Evolutionary conservation across 2,888 invertebrate species (phyloP).

Genomic region (Spodoptera exigua): DNA sequence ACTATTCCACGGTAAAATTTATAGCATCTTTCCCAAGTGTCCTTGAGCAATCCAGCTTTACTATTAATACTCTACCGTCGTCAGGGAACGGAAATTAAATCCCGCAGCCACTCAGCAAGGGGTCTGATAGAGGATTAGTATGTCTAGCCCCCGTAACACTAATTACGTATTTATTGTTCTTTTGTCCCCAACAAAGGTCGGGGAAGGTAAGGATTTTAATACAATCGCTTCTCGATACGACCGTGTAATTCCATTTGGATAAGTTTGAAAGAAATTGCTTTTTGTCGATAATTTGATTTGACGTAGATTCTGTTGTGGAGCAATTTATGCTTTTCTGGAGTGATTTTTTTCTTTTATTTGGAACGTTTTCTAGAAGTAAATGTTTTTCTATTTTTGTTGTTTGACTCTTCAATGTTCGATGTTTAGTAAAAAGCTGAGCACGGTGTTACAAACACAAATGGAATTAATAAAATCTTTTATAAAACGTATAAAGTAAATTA

Average conservation of each 20-base stretch:
- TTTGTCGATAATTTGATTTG: too few species aligned
- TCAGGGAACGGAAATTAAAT: constrained; percentile 53
- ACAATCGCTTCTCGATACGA: constrained; percentile 12
- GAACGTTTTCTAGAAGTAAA: too few species aligned
- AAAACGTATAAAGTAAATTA: too few species aligned
- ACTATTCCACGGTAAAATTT: constrained; percentile 20
- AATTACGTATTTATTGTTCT: constrained; percentile 44
- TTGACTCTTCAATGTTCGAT: too few species aligned
- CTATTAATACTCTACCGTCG: constrained; percentile 44
- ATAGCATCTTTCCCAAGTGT: neutral
- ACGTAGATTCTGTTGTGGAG: too few species aligned
- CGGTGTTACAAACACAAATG: too few species aligned
- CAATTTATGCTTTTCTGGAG: too few species aligned
- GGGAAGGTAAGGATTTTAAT: constrained; percentile 18
- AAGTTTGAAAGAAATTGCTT: constrained; percentile 9
- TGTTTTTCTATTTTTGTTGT: too few species aligned
- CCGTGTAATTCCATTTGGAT: constrained; percentile 3
- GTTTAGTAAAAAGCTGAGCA: too few species aligned
- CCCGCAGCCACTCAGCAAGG: constrained; percentile 17
- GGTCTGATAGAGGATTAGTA: constrained; percentile 41
- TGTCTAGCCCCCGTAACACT: constrained; percentile 38
- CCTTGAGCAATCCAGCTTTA: constrained; percentile 21
- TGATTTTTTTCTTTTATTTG: too few species aligned
- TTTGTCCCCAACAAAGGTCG: constrained; percentile 22
- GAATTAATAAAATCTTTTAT: too few species aligned